phyloP scores from a whole-genome alignment of 2,888 invertebrate genomes.

The Orthonevra nobilis region DNA sequence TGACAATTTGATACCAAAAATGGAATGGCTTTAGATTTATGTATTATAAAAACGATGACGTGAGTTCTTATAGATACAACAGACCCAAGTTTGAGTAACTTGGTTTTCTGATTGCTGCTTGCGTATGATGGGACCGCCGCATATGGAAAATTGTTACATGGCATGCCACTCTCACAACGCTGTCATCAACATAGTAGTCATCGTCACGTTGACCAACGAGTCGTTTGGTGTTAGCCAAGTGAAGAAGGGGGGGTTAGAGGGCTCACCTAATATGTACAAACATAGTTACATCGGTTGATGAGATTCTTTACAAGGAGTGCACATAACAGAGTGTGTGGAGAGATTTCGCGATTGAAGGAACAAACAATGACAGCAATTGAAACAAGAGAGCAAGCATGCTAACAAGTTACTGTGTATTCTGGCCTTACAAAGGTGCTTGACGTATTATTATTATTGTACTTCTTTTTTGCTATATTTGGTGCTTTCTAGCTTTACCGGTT shows the following conservation, averaged over 20 bases:
- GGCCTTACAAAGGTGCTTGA: slow-evolving; percentile 17
- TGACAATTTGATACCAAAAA: slow-evolving; percentile 40
- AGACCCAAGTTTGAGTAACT: no score
- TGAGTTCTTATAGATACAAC: no score
- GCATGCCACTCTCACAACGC: slow-evolving; percentile 11
- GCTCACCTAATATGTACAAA: no score
- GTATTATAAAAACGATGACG: slow-evolving; percentile 29
- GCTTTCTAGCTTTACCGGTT: slow-evolving; percentile 11
- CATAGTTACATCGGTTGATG: slow-evolving; percentile 42
- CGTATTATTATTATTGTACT: slow-evolving; percentile 17
- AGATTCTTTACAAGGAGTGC: slow-evolving; percentile 7
- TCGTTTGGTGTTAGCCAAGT: no score
- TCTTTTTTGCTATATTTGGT: not conserved
- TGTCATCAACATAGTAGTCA: slow-evolving; percentile 14
- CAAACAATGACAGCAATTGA: not conserved
- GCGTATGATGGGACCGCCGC: slow-evolving; percentile 4
- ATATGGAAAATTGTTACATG: slow-evolving; percentile 38
- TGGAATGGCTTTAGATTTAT: slow-evolving; percentile 14
- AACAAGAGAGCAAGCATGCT: slow-evolving; percentile 30
- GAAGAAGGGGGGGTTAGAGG: no score
- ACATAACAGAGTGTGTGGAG: slow-evolving; percentile 3
- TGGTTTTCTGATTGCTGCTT: no score
- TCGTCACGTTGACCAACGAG: no score
- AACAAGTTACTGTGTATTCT: slow-evolving; percentile 12
- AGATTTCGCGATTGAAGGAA: slow-evolving; percentile 31